A percentile compares a stretch with the other conserved stretches of the same genome.
Conservation (phyloP, 2,113 vertebrate species). For the Rhodinocichla rosea region DNA sequence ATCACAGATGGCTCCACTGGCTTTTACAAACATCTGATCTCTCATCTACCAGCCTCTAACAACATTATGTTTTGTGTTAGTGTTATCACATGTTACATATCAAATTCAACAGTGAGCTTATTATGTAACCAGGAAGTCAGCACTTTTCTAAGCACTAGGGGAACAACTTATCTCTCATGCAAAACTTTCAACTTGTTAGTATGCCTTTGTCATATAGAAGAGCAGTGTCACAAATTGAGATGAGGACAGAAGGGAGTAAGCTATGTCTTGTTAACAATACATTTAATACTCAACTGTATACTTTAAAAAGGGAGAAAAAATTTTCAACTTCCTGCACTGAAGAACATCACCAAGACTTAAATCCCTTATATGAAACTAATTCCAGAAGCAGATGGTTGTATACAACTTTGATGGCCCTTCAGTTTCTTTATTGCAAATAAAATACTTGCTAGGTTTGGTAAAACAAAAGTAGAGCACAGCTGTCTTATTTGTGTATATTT, state of each 20-base stretch:
- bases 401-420: slow-evolving; percentile 72
- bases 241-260: background rate
- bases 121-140: background rate
- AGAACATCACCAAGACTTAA: slow-evolving; percentile 42
- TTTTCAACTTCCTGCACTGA: slow-evolving; percentile 35
- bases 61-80: slow-evolving; percentile 1
- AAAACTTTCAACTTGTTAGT: background rate
- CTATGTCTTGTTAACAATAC: background rate
- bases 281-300: slow-evolving; percentile 19
- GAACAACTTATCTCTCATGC: background rate
- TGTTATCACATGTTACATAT: background rate
- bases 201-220: background rate
- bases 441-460: slow-evolving; percentile 73
- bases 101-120: background rate
- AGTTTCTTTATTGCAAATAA: slow-evolving; percentile 75
- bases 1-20: background rate
- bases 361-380: slow-evolving; percentile 70
- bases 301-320: background rate
- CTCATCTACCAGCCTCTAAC: background rate
- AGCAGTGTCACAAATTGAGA: background rate
- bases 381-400: slow-evolving; percentile 76
- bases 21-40: background rate
- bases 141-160: background rate
- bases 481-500: slow-evolving; percentile 70
- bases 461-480: slow-evolving; percentile 74